These are phyloP conservation scores for Luperina nickerlii DNA, from an alignment of 2,888 invertebrate species.

Conservation along the genomic window DNA sequence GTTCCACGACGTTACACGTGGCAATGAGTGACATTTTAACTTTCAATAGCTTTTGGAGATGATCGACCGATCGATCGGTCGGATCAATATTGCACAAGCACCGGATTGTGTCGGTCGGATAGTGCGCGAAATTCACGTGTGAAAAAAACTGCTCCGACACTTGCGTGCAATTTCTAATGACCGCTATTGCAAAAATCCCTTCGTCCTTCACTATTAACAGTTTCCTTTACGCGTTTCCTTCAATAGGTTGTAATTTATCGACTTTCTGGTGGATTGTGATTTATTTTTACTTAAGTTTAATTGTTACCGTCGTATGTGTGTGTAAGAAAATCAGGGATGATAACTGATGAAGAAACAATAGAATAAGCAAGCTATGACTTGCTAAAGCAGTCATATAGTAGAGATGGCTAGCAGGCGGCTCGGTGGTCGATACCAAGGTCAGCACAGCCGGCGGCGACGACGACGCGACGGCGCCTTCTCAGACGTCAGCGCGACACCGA, in stretches of 20 bases:
- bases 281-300: conserved; percentile 9
- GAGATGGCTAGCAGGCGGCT: not conserved
- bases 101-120: not conserved
- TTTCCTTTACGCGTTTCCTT: conserved; percentile 38
- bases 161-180: conserved; percentile 27
- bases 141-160: conserved; percentile 5
- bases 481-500: not conserved
- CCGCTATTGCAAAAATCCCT: conserved; percentile 29
- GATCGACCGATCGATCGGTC: not conserved
- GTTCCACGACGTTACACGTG: conserved; percentile 7
- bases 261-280: conserved; percentile 20
- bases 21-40: not conserved
- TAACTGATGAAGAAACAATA: not conserved
- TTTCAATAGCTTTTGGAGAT: not conserved
- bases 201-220: conserved; percentile 31
- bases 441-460: not conserved
- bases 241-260: conserved; percentile 8
- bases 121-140: conserved; percentile 14
- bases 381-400: not conserved
- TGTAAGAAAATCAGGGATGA: not conserved
- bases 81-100: not conserved
- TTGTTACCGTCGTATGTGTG: not conserved
- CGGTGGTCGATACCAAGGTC: not conserved
- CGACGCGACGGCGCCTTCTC: not conserved
- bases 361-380: not conserved